A percentile compares a stretch with the other conserved stretches of the same genome.
phyloP scores from a whole-genome alignment of 2,888 invertebrate species.

The Stegophylla sp. region DNA sequence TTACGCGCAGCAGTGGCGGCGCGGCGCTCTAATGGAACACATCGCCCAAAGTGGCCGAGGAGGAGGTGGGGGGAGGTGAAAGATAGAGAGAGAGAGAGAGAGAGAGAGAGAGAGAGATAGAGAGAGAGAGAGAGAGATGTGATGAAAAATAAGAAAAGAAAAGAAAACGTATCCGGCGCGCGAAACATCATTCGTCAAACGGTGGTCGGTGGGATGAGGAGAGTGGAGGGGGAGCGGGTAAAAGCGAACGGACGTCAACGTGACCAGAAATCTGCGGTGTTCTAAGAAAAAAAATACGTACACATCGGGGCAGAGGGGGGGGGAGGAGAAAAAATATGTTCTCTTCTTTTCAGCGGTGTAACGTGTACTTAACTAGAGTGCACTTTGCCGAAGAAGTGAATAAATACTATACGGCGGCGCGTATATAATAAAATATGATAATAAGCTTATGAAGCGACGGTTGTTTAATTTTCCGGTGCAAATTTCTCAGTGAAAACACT shows the following conservation, averaged over 20 bases:
- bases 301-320: neutral
- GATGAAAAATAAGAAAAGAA: neutral
- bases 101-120: neutral
- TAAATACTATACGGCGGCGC: constrained; percentile 23
- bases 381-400: constrained; percentile 48
- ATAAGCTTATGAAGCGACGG: neutral
- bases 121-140: neutral
- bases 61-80: neutral
- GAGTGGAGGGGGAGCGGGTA: neutral
- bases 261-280: constrained; percentile 49
- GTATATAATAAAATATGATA: constrained; percentile 43
- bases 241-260: constrained; percentile 45
- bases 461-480: constrained; percentile 30
- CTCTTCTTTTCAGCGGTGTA: constrained; percentile 38
- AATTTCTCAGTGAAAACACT: neutral
- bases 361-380: constrained; percentile 48
- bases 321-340: constrained; percentile 11
- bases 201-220: neutral
- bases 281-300: constrained; percentile 11
- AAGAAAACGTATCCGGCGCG: neutral
- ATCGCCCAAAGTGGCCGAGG: constrained; percentile 10
- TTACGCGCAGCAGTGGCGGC: neutral
- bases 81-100: neutral
- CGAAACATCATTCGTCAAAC: constrained; percentile 56
- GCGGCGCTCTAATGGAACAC: constrained; percentile 41